phyloP scores from a whole-genome alignment of 2,888 invertebrate genomes.

The Heteromurus nitidus region DNA sequence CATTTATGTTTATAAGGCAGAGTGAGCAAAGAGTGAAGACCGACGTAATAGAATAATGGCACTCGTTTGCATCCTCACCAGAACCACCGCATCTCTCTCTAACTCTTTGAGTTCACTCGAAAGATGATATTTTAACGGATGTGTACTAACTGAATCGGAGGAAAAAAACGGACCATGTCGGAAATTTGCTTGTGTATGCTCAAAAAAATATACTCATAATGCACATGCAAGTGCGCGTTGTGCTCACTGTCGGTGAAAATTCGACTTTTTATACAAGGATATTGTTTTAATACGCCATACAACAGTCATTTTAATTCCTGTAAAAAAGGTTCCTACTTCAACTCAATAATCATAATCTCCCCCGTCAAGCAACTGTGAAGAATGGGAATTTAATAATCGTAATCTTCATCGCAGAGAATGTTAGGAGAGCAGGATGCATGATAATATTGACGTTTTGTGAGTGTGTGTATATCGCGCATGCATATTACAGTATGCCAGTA shows the following conservation, averaged over 20 bases:
- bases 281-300: neutral
- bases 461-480: too few species aligned
- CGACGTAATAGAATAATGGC: too few species aligned
- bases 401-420: neutral
- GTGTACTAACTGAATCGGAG: slow-evolving; percentile 21
- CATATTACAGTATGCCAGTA: too few species aligned
- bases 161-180: slow-evolving; percentile 21
- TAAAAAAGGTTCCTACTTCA: slow-evolving; percentile 32
- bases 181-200: slow-evolving; percentile 14
- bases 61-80: too few species aligned
- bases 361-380: slow-evolving; percentile 34
- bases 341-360: slow-evolving; percentile 44
- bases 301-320: neutral
- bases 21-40: slow-evolving; percentile 14
- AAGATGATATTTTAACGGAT: slow-evolving; percentile 42
- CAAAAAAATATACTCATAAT: neutral
- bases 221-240: neutral
- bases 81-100: too few species aligned
- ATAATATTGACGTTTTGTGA: too few species aligned
- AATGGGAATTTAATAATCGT: slow-evolving; percentile 14
- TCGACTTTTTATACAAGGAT: neutral
- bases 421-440: neutral
- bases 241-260: neutral
- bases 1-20: slow-evolving; percentile 38
- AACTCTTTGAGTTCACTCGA: slow-evolving; percentile 7